Base-by-base conservation (phyloP, 2,113 vertebrate species). In the Callopanchax toddi region DNA sequence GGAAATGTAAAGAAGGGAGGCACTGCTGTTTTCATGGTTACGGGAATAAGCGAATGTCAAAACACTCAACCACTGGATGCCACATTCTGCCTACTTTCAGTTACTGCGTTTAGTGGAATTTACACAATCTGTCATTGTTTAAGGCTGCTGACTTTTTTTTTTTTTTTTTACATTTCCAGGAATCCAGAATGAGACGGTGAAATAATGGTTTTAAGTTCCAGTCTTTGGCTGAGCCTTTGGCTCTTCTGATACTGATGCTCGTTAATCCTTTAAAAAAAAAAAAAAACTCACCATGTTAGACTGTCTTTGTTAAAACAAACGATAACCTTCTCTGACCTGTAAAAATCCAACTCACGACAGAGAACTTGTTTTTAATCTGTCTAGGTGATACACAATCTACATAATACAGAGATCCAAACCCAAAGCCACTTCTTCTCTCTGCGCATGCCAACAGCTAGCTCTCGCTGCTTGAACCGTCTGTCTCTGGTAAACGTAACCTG, bases 21-120 rank as follows among this genome's bases (percentile, higher is more conserved):
- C 22, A 67, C 21, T 32, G 56, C 43, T 7, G 69, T 84, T 16
- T 9, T 29, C 84, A 65, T 65, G 83, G 88, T 53, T 74, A 87
- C 79, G 1, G 39, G 21, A 6, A 49, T 39, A 70, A 78, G 62
- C 23, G 20, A 12, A 57, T 51, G 45, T 82, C 82, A 82, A 85
- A 82, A 86, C 77, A 85, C 32, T 32, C 45, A 57, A 61, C 25
- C 32, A 16, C 20, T 11, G 13, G 39, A 25, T 52, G 36, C 59
- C 4, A 46, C 29, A 17, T 44, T 62, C 74, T 37, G 17, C 23
- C 58, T 11, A 15, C 54, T 23, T 39, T 67, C 18, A 71, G 45
- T 29, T 39, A 46, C 42, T 60, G 22, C 20, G 5, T 55, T 62
- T 68, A 64, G 53, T 40, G 22, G 20, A 50, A 45, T 25, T 44